Conservation (phyloP, 1,140 invertebrate genomes). For the Hyphantria cunea region DNA sequence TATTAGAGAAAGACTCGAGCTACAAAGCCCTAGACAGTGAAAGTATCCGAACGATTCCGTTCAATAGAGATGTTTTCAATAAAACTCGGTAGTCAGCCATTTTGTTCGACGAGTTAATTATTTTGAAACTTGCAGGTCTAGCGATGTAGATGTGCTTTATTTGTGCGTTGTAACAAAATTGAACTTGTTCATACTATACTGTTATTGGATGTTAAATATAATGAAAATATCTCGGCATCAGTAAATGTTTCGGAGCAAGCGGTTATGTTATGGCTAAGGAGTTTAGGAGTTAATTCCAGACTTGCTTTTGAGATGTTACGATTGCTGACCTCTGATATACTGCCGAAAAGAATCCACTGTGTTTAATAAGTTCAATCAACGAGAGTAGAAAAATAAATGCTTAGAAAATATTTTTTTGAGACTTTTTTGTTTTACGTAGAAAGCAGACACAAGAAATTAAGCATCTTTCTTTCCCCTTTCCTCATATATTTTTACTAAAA, state of each 20-base stretch:
- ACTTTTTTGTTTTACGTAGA: too few species aligned
- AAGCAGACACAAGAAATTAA: too few species aligned
- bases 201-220: background rate
- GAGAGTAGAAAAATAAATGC: too few species aligned
- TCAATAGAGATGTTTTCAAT: constrained; percentile 28
- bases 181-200: background rate
- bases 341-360: too few species aligned
- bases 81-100: constrained; percentile 4
- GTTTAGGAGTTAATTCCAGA: too few species aligned
- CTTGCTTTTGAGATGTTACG: too few species aligned
- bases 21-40: constrained; percentile 21
- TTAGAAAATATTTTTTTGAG: too few species aligned
- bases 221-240: background rate
- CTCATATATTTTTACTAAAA: too few species aligned
- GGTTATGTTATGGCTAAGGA: too few species aligned
- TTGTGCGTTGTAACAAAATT: background rate
- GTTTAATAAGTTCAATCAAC: too few species aligned
- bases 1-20: constrained; percentile 25
- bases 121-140: background rate
- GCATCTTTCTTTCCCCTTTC: too few species aligned
- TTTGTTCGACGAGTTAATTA: constrained; percentile 8
- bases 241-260: background rate
- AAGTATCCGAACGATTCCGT: constrained; percentile 17
- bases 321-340: too few species aligned
- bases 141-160: background rate